Evolutionary conservation across 2,888 invertebrate species (phyloP).

Genomic region (Coleophora deauratella): DNA sequence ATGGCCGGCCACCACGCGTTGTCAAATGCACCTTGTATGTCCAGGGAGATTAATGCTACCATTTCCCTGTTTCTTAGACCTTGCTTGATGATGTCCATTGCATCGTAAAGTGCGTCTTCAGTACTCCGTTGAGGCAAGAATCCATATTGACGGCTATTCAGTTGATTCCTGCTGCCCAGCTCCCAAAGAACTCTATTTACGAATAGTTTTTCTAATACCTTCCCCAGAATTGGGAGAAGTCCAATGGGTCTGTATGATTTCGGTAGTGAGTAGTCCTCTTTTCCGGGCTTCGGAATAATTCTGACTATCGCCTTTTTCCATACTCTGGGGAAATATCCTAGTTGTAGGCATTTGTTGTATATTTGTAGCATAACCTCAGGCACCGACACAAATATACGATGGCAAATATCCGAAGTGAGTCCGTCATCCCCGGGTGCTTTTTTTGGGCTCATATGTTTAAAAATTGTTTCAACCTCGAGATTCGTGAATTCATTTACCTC

Average conservation of each 20-base stretch:
- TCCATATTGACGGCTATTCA: conserved; percentile 11
- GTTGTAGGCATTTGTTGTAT: conserved; percentile 12
- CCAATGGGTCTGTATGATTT: conserved; percentile 13
- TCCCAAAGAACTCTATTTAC: conserved; percentile 7
- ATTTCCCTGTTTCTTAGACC: conserved; percentile 3
- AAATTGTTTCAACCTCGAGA: no score
- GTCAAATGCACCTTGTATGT: conserved; percentile 17
- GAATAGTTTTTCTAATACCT: conserved; percentile 12
- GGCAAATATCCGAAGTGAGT: conserved; percentile 10
- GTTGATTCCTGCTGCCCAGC: background rate
- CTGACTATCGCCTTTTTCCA: conserved; percentile 12
- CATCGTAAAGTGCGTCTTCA: conserved; percentile 12
- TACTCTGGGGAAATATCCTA: conserved; percentile 5
- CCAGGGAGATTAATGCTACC: conserved; percentile 8
- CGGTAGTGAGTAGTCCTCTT: conserved; percentile 4
- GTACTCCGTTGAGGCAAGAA: conserved; percentile 14
- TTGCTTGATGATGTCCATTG: conserved; percentile 1
- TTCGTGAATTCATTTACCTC: no score
- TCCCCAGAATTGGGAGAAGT: conserved; percentile 11
- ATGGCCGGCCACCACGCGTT: conserved; percentile 16
- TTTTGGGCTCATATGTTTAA: conserved; percentile 5
- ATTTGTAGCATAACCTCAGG: background rate
- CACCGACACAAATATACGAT: no score
- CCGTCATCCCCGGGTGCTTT: conserved; percentile 15
- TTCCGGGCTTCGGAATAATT: conserved; percentile 7